A percentile compares a stretch with the other conserved stretches of the same genome.
These are phyloP conservation scores for Axinella damicornis DNA, from an alignment of 37 sponge, comb jelly and placozoan species.

Conservation along the genomic window DNA sequence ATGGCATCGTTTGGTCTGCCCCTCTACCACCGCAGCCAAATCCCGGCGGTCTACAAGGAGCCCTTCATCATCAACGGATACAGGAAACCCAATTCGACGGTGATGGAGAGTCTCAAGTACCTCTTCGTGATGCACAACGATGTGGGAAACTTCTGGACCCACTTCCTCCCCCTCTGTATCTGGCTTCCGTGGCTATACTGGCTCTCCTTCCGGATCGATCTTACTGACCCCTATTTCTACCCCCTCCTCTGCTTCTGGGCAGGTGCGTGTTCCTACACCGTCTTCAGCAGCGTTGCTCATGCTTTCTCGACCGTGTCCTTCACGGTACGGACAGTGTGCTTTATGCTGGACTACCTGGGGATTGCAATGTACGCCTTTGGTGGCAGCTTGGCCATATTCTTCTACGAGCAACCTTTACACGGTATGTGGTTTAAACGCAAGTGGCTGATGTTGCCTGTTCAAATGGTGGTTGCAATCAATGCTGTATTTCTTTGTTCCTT, in stretches of 20 bases:
- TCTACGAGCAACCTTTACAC: slow-evolving; percentile 49
- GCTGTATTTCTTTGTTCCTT: slow-evolving; percentile 48
- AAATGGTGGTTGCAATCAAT: slow-evolving; percentile 11
- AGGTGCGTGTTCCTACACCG: slow-evolving; percentile 49
- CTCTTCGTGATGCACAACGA: slow-evolving; percentile 71
- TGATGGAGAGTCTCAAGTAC: slow-evolving; percentile 32
- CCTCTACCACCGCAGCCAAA: slow-evolving; percentile 1
- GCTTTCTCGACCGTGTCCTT: slow-evolving; percentile 47
- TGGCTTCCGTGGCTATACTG: slow-evolving; percentile 52
- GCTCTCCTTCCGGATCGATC: slow-evolving; percentile 2
- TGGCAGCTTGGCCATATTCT: slow-evolving; percentile 34
- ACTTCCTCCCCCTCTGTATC: slow-evolving; percentile 61
- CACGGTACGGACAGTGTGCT: slow-evolving; percentile 60
- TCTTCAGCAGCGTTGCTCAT: slow-evolving; percentile 82
- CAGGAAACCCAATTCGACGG: slow-evolving; percentile 15
- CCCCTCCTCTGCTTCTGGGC: slow-evolving; percentile 75
- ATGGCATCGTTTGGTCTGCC: not conserved
- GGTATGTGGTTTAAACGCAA: slow-evolving; percentile 4
- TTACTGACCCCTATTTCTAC: slow-evolving; percentile 49
- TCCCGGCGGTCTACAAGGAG: slow-evolving; percentile 40
- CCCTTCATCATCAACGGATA: slow-evolving; percentile 70
- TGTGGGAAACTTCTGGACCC: slow-evolving; percentile 82
- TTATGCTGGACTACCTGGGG: slow-evolving; percentile 83
- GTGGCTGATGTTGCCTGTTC: slow-evolving; percentile 1
- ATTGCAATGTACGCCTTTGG: slow-evolving; percentile 70